These are phyloP conservation scores for Odontamblyopus lacepedii DNA, from an alignment of 2,797 vertebrate genomes.

Conservation along the genomic window DNA sequence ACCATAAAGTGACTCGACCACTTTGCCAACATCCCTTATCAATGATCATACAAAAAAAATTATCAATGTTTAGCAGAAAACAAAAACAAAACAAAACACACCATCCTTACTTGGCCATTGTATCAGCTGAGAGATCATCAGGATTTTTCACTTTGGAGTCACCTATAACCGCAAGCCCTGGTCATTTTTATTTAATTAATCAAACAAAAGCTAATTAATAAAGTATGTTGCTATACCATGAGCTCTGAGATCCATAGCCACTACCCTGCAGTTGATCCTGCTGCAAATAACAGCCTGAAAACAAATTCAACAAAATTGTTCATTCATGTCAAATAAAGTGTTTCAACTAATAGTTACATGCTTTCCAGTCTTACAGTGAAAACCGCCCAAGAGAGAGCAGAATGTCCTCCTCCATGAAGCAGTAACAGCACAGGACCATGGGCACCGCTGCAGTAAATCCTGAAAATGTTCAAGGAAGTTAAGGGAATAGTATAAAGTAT, in stretches of 20 bases:
- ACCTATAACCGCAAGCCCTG: constrained; percentile 74
- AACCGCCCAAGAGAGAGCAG: constrained; percentile 97
- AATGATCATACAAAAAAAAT: not conserved
- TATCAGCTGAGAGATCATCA: constrained; percentile 96
- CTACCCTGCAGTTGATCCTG: constrained; percentile 92
- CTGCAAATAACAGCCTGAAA: constrained; percentile 89
- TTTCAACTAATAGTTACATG: not conserved
- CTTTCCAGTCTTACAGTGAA: constrained; percentile 85
- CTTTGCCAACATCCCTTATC: constrained; percentile 90
- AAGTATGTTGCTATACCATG: constrained; percentile 82
- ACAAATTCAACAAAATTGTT: constrained; percentile 6
- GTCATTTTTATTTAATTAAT: not conserved
- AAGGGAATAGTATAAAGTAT: constrained; percentile 70
- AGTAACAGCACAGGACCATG: constrained; percentile 92
- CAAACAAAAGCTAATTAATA: not conserved
- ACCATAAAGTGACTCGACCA: constrained; percentile 91
- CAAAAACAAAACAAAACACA: constrained; percentile 3
- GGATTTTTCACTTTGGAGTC: constrained; percentile 93
- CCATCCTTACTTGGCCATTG: constrained; percentile 92
- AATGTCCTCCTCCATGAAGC: constrained; percentile 95
- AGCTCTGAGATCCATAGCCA: constrained; percentile 93
- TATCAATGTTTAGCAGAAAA: not conserved
- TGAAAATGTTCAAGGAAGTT: constrained; percentile 91
- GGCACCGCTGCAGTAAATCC: constrained; percentile 93
- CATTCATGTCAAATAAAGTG: not conserved